Evolutionary conservation across 2,797 vertebrate species (phyloP), one percentile per base, ranked within the genome.

Genomic region (Mormyrus proboscirostris): DNA sequence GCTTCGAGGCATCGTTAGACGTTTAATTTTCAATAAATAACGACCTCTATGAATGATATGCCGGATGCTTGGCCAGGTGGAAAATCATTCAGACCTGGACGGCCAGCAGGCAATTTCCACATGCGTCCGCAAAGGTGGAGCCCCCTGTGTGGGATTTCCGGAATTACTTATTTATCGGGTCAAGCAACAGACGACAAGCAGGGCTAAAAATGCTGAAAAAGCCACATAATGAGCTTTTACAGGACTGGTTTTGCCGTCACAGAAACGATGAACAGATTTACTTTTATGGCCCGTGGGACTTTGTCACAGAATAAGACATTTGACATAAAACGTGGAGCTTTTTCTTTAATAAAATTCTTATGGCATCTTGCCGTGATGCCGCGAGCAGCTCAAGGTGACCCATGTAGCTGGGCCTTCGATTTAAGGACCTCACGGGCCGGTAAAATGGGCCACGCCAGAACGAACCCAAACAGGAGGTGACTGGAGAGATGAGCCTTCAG

Each of bases 21-120:
- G 91, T 93, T 92, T 93, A 92, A 93, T 93, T 93, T 93, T 92
- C 92, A 93, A 92, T 93, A 92, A 92, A 93, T 93, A 93, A 93
- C 88, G 91, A 92, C 90, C 91, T 91, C 91, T 89, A 90, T 93
- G 92, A 94, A 90, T 93, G 93, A 93, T 93, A 90, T 92, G 90
- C 91, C 92, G 92, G 93, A 93, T 93, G 90, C 90, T 90, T 57
- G 89, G 69, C 92, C 92, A 93, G 92, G 93, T 93, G 92, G 93
- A 91, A 94, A 92, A 89, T 90, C 91, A 92, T 93, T 93, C 92
- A 93, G 91, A 90, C 91, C 90, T 53, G 89, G 38, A 29, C 88
- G 91, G 92, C 92, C 91, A 91, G 89, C 92, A 90, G 51, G 89
- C 90, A 88, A 90, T 92, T 94, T 94, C 93, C 93, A 93, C 92